Conservation (phyloP, 2,888 invertebrate species). For the Serripes groenlandicus region DNA sequence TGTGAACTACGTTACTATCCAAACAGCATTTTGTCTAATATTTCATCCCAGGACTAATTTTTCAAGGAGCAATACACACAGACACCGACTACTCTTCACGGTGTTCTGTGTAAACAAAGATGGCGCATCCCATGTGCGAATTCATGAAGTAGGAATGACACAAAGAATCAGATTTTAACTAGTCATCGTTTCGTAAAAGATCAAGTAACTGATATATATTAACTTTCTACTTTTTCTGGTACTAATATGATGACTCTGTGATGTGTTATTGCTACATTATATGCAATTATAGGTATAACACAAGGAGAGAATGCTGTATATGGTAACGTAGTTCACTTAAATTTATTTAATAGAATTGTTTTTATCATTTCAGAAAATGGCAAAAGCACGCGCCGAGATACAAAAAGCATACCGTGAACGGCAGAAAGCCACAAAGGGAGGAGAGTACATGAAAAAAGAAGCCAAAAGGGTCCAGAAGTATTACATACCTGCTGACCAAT, state of each 20-base stretch:
- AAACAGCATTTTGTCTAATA: background rate
- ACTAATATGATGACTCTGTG: no score
- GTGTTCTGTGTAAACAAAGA: background rate
- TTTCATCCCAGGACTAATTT: background rate
- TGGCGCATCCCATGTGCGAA: background rate
- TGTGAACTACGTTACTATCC: background rate
- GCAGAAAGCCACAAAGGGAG: background rate
- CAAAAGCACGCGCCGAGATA: slow-evolving; percentile 1
- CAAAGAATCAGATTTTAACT: background rate
- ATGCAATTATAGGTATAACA: no score
- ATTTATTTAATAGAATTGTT: background rate
- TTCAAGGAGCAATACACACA: background rate
- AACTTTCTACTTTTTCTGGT: no score
- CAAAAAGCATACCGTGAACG: slow-evolving; percentile 3
- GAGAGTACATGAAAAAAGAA: background rate
- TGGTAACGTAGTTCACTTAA: slow-evolving; percentile 1
- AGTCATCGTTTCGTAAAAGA: background rate
- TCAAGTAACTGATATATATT: background rate
- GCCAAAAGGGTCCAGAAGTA: background rate
- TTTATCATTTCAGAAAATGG: background rate
- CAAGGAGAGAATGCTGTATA: no score
- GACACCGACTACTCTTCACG: background rate
- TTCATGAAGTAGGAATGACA: background rate
- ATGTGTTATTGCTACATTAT: no score
- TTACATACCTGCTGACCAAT: background rate